These are phyloP conservation scores for Glaucopsyche alexis DNA, from an alignment of 2,888 invertebrate genomes.

Conservation along the genomic window DNA sequence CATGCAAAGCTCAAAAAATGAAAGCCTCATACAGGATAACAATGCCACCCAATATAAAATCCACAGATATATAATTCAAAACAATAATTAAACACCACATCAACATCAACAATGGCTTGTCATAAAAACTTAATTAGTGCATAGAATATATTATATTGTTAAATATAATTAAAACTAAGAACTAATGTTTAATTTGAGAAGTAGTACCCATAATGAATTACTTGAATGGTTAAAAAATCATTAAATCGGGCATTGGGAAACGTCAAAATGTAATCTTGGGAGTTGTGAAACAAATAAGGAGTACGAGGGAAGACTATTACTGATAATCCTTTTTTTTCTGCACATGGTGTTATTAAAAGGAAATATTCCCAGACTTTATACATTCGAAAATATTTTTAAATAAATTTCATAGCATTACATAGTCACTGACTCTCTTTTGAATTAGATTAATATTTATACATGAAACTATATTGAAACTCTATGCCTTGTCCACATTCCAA, in stretches of 20 bases:
- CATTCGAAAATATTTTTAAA: slow-evolving; percentile 44
- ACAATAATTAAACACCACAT: slow-evolving; percentile 41
- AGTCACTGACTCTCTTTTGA: slow-evolving; percentile 40
- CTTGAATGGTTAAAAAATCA: slow-evolving; percentile 22
- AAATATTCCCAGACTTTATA: slow-evolving; percentile 38
- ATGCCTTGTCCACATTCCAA: slow-evolving; percentile 36
- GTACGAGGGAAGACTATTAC: slow-evolving; percentile 3
- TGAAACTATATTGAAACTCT: slow-evolving; percentile 38
- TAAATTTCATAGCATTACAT: slow-evolving; percentile 43
- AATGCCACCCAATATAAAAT: slow-evolving; percentile 40
- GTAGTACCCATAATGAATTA: slow-evolving; percentile 56
- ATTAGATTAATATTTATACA: slow-evolving; percentile 37
- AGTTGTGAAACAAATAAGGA: slow-evolving; percentile 22
- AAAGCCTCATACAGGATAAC: slow-evolving; percentile 51
- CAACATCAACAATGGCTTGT: slow-evolving; percentile 55
- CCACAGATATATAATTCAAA: slow-evolving; percentile 42
- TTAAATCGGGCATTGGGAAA: slow-evolving; percentile 31
- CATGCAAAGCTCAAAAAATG: slow-evolving; percentile 35
- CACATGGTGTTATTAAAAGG: slow-evolving; percentile 35
- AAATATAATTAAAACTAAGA: slow-evolving; percentile 61
- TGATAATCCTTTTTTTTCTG: slow-evolving; percentile 28
- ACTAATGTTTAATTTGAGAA: slow-evolving; percentile 45
- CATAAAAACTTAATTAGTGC: slow-evolving; percentile 64
- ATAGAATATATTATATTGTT: slow-evolving; percentile 52
- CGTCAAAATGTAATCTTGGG: slow-evolving; percentile 32